Evolutionary conservation across 2,113 vertebrate species (phyloP).

Genomic region (Ctenomys sociabilis): DNA sequence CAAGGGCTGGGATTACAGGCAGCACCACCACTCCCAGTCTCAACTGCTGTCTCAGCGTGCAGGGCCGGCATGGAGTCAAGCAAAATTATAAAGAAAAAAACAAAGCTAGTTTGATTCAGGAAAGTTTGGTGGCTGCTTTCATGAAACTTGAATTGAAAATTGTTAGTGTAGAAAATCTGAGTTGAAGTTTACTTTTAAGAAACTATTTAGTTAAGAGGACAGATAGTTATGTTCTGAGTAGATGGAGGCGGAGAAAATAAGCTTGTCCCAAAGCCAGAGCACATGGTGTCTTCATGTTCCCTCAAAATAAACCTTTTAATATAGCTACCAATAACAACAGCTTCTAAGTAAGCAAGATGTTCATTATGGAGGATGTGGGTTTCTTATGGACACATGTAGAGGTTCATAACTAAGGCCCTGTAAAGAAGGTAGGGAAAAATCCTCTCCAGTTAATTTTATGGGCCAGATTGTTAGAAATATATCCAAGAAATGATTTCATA

Average conservation of each 20-base stretch:
- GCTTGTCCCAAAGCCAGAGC: constrained; percentile 58
- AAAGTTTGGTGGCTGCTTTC: neutral
- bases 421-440: constrained; percentile 52
- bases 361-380: neutral
- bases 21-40: no score
- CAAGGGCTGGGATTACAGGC: no score
- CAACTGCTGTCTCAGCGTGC: no score
- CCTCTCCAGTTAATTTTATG: neutral
- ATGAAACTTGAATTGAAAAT: constrained; percentile 46
- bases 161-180: constrained; percentile 4
- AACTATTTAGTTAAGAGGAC: constrained; percentile 43
- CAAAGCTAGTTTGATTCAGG: neutral
- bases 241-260: constrained; percentile 51
- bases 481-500: constrained; percentile 73
- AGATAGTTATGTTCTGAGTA: constrained; percentile 48
- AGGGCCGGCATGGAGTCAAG: neutral
- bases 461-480: constrained; percentile 64
- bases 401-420: constrained; percentile 40
- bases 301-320: constrained; percentile 15
- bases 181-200: constrained; percentile 49
- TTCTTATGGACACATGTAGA: constrained; percentile 51
- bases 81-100: constrained; percentile 49
- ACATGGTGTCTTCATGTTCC: constrained; percentile 17
- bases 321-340: constrained; percentile 49
- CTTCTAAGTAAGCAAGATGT: neutral